Percentiles rank a stretch among this genome's conserved stretches.
Conservation (phyloP, 2,113 vertebrate genomes). For the Ovis canadensis region DNA sequence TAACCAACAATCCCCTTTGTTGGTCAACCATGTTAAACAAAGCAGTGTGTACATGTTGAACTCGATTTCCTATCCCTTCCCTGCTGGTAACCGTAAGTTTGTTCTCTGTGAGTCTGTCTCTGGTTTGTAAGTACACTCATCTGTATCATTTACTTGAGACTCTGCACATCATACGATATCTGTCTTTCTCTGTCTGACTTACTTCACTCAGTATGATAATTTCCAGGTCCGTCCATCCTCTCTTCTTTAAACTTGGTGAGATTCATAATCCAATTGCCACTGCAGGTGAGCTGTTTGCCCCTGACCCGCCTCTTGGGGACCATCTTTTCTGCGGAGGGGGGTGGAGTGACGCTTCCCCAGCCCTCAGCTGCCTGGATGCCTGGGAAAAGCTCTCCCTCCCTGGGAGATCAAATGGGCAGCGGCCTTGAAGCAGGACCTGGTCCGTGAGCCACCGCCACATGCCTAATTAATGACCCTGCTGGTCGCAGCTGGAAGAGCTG, state of each 20-base stretch:
- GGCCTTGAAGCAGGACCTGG: conserved; percentile 79
- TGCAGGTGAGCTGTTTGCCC: not conserved
- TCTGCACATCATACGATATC: not conserved
- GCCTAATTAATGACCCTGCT: conserved; percentile 90
- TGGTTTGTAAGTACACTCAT: not conserved
- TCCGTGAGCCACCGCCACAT: conserved; percentile 79
- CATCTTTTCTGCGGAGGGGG: not conserved
- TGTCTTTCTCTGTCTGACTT: not conserved
- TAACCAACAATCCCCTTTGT: not conserved
- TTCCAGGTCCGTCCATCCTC: not conserved
- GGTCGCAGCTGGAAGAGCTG: conserved; percentile 88
- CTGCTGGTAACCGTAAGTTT: not conserved
- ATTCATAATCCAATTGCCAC: not conserved
- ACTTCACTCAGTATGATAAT: not conserved
- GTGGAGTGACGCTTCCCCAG: not conserved
- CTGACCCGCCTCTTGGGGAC: not conserved
- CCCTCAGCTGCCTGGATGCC: conserved; percentile 53
- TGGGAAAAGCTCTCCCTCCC: conserved; percentile 58
- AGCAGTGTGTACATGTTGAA: not conserved
- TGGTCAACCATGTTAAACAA: not conserved
- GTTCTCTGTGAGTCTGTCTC: not conserved
- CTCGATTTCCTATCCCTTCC: not conserved
- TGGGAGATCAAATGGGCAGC: conserved; percentile 80
- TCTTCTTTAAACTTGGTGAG: not conserved
- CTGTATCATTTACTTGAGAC: not conserved